Base-by-base conservation (phyloP, 2,888 invertebrate genomes). In the Acleris emargana region DNA sequence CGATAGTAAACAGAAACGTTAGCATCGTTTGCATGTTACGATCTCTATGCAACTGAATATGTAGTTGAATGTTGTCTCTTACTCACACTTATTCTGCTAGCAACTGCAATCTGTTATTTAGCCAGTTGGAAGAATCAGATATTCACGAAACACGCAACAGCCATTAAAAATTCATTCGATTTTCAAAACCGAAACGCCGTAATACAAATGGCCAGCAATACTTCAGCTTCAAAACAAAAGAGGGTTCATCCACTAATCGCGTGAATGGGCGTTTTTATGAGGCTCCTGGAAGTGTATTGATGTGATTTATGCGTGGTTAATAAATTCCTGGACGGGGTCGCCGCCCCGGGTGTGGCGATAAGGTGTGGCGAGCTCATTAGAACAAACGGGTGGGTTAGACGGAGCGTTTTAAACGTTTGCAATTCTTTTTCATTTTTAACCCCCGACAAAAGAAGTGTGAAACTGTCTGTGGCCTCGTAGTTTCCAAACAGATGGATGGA, bases 271-370 rank as follows among this genome's bases (percentile, higher is more conserved):
- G 55, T 67, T 68, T 78, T 78, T 79, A 77, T 74, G 76, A 80
- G 79, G 77, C 73, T 68, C 70, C 68, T 72, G 73, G 73, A 73
- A 79, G 79, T 80, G 77, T 78, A 77, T 75, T 73, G 79, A 73
- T 77, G 80, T 84, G 83, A 83, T 85, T 84, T 84, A 84, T 79
- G 77, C 69, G 72, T 72, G 73, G 84, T 87, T 88, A 88, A 89
- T 89, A 89, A 87, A 87, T 87, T 86, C 77, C 81, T 75, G 76
- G 74, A 69, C 66, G 78, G 76, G 86, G 86, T 84, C 82, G 76
- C 75, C 70, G 85, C 73, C 83, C 76, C 78, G 70, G 73, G 73
- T 67, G 75, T 74, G 83, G 74, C 72, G 69, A 62, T 71, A 80
- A 66, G 84, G 85, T 77, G 86, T 68, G 84, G 78, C 77, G 58